Conservation (phyloP, 2,888 invertebrate species). For the Amorpha juglandis region DNA sequence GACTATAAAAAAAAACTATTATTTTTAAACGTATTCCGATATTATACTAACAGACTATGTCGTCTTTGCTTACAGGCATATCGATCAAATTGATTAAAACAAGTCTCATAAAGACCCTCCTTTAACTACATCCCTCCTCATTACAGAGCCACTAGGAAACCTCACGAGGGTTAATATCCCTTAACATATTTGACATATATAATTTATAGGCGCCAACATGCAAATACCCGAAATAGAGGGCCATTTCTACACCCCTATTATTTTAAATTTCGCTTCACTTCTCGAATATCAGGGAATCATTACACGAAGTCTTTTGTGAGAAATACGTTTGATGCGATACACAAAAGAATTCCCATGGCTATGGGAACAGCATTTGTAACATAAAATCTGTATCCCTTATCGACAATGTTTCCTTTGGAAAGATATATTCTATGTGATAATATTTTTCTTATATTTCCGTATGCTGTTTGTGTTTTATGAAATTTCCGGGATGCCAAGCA, state of each 20-base stretch:
- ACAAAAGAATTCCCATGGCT: slow-evolving; percentile 15
- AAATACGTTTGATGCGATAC: slow-evolving; percentile 34
- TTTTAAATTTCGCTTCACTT: slow-evolving; percentile 34
- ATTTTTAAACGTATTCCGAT: no score
- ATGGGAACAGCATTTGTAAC: background rate
- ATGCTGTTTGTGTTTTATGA: background rate
- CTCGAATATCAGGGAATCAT: slow-evolving; percentile 17
- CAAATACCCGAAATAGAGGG: slow-evolving; percentile 25
- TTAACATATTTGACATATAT: slow-evolving; percentile 66
- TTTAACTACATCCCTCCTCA: slow-evolving; percentile 59
- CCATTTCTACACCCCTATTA: slow-evolving; percentile 40
- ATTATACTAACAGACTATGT: no score
- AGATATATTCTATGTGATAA: background rate
- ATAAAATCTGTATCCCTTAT: slow-evolving; percentile 13
- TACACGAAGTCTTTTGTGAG: slow-evolving; percentile 21
- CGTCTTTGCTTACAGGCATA: slow-evolving; percentile 24
- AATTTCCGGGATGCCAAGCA: background rate
- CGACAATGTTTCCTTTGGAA: slow-evolving; percentile 6
- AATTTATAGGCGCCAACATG: slow-evolving; percentile 56
- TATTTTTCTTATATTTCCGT: background rate
- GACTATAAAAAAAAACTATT: no score
- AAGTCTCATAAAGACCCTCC: slow-evolving; percentile 58
- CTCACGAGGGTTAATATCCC: slow-evolving; percentile 59
- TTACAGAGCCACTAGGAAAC: slow-evolving; percentile 59
- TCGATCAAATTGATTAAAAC: slow-evolving; percentile 56